Evolutionary conservation across 2,113 vertebrate genomes (phyloP), one percentile per base, ranked within the genome.

Genomic region (Cairina moschata): DNA sequence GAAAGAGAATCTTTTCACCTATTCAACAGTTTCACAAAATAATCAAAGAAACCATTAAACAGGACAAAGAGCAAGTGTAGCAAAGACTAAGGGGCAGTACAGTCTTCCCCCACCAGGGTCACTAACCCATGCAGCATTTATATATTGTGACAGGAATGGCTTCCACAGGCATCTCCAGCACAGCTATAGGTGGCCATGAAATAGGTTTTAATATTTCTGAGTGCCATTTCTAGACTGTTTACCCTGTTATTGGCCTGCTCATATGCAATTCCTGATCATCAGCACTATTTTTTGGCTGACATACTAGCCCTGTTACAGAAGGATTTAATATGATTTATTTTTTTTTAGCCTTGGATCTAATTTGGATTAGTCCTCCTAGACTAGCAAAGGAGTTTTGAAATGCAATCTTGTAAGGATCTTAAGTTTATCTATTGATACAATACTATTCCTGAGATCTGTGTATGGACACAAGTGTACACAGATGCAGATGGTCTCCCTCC

Each of bases 71-170:
- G 13, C n/a, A 56, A 32, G 20, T 32, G 7, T 40, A 75, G 9
- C 46, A 91, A 29, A 31, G 44, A 28, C 14, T 56, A 48, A 76
- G 15, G 26, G 48, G 6, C 71, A 73, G 36, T 48, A 73, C 23
- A 48, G 29, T 15, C 6, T 66, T 83, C 17, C 10, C 82, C 23
- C 14, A 22, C n/a, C 8, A 28, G 78, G 42, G 72, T 69, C 20
- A 42, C 12, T 56, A 79, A 52, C 4, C 56, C 7, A 0, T 42
- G 22, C 1, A 4, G n/a, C 2, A 0, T 76, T 93, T 34, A 44
- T 32, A 40, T 3, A 73, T 68, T 40, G 28, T 76, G 36, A 16
- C 52, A 66, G 46, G 8, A 80, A 4, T 22, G 8, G 46, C 20
- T 65, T 5, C 68, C 58, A 28, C 38, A 54, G 15, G 6, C 82